Percentiles rank a stretch among this genome's conserved stretches.
phyloP scores from a whole-genome alignment of 2,113 vertebrate genomes.

The Phalacrocorax brasilianus region DNA sequence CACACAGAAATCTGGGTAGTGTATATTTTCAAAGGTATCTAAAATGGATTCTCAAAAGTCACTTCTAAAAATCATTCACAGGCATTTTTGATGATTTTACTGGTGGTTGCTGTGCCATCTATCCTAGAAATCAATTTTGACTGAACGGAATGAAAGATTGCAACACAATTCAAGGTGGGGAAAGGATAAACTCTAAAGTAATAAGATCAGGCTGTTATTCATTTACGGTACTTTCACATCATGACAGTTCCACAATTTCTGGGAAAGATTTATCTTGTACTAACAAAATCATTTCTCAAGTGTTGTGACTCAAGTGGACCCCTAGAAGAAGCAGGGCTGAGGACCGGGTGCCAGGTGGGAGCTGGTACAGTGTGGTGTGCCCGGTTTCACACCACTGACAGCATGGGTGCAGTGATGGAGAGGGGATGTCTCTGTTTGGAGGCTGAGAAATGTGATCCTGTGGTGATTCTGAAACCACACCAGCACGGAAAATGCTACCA shows the following conservation, averaged over 20 bases:
- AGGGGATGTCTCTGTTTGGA: neutral
- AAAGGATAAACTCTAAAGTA: slow-evolving; percentile 38
- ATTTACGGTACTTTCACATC: neutral
- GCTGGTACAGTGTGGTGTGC: accelerated
- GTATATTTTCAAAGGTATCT: neutral
- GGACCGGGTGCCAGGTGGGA: neutral
- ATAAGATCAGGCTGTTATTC: neutral
- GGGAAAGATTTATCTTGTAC: slow-evolving; percentile 22
- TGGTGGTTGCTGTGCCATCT: neutral
- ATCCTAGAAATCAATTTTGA: neutral
- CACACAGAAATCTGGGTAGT: neutral
- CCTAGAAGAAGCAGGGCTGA: neutral
- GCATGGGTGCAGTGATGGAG: neutral
- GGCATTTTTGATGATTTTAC: neutral
- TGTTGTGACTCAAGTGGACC: neutral
- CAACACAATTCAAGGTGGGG: neutral
- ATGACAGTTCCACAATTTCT: neutral
- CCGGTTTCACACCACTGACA: accelerated
- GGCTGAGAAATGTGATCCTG: neutral
- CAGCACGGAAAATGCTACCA: neutral
- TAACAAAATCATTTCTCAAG: neutral
- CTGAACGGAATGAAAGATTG: neutral
- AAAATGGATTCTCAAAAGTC: neutral
- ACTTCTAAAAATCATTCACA: neutral
- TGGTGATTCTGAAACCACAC: neutral